phyloP scores from a whole-genome alignment of 2,797 vertebrate genomes.

The Dryobates pubescens region DNA sequence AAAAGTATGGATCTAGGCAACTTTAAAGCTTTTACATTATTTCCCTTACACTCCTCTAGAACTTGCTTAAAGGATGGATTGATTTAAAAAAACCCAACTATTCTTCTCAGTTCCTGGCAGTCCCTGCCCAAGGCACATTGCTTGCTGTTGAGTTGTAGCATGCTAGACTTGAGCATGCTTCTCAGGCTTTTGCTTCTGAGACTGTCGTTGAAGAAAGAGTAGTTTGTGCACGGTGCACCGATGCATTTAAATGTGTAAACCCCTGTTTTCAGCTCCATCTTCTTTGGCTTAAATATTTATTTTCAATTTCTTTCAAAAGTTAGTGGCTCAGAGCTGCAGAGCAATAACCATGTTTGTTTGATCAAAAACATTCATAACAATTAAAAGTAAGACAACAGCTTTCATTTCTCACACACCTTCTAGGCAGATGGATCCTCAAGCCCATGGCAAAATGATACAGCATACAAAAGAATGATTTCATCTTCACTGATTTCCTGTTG shows the following conservation, averaged over 20 bases:
- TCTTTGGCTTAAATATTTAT: neutral
- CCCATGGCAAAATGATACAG: neutral
- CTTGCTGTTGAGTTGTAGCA: slow-evolving; percentile 42
- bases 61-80: slow-evolving; percentile 44
- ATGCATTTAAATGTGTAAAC: neutral
- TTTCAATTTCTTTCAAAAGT: neutral
- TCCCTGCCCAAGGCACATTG: slow-evolving; percentile 23
- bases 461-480: neutral
- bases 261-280: neutral
- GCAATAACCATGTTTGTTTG: neutral
- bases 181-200: slow-evolving; percentile 32
- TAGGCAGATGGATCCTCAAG: slow-evolving; percentile 9
- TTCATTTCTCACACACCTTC: neutral
- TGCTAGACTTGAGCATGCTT: neutral
- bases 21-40: slow-evolving; percentile 21
- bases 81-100: neutral
- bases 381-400: slow-evolving; percentile 7
- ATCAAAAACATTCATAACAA: neutral
- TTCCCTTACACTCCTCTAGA: slow-evolving; percentile 8
- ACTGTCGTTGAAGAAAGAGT: neutral
- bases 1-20: neutral
- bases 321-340: neutral
- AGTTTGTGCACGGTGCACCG: neutral
- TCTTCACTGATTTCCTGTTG: neutral
- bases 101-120: slow-evolving; percentile 11